phyloP scores from a whole-genome alignment of 2,797 vertebrate species.

The Odontamblyopus rebecca region DNA sequence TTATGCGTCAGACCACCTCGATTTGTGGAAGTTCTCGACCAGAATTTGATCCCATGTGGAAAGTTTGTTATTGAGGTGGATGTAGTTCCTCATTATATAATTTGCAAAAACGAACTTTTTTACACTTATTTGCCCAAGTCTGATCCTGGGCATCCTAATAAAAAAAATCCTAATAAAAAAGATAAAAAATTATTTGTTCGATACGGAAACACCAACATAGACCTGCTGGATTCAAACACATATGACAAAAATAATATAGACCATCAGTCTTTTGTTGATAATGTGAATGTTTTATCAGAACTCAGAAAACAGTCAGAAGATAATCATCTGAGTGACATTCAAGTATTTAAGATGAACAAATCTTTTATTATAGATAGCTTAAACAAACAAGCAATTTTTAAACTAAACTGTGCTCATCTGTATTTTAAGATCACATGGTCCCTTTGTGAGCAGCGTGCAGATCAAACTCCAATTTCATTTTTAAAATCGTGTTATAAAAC shows the following conservation, averaged over 20 bases:
- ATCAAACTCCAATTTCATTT: too few species aligned
- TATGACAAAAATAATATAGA: conserved; percentile 19
- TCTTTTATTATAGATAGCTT: too few species aligned
- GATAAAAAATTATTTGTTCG: conserved; percentile 46
- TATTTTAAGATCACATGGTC: too few species aligned
- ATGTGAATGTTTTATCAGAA: conserved; percentile 20
- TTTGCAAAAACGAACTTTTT: conserved; percentile 56
- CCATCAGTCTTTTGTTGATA: conserved; percentile 30
- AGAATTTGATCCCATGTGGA: conserved; percentile 50
- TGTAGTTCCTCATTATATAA: conserved; percentile 46
- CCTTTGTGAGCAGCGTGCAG: too few species aligned
- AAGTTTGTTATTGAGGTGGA: conserved; percentile 76
- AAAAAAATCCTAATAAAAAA: too few species aligned
- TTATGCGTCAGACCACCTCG: conserved; percentile 47
- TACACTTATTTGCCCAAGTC: conserved; percentile 15
- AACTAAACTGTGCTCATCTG: too few species aligned
- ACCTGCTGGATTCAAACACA: conserved; percentile 32
- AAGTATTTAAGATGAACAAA: conserved; percentile 65
- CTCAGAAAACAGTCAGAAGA: conserved; percentile 57
- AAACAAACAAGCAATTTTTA: too few species aligned
- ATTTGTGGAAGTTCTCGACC: conserved; percentile 71
- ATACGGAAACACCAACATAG: conserved; percentile 53
- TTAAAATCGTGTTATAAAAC: too few species aligned
- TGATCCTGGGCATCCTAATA: too few species aligned
- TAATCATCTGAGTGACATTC: conserved; percentile 52